These are phyloP conservation scores for Pseudocheirus occidentalis DNA, from an alignment of 2,797 vertebrate species.

Conservation along the genomic window DNA sequence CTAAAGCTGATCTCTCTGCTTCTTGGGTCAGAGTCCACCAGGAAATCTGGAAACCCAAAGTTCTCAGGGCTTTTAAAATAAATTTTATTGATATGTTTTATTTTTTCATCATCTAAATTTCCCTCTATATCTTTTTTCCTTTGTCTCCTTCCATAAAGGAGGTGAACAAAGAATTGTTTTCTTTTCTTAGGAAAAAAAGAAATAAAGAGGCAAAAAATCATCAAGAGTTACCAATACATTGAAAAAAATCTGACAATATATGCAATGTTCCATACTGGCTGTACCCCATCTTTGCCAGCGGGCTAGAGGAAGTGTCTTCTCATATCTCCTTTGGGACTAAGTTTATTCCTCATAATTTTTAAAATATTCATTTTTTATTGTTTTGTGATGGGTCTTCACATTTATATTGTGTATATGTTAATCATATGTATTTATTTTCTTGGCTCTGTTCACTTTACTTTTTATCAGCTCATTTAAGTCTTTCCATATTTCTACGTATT, in stretches of 20 bases:
- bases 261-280: neutral
- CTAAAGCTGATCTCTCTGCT: neutral
- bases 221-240: neutral
- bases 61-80: constrained; percentile 60
- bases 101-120: neutral
- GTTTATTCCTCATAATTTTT: neutral
- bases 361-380: neutral
- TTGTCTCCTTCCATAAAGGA: neutral
- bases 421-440: neutral
- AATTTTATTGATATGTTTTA: neutral
- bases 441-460: neutral
- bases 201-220: neutral
- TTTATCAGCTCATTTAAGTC: neutral
- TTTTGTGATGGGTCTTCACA: neutral
- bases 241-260: neutral
- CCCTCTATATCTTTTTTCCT: neutral
- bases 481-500: neutral
- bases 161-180: neutral
- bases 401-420: neutral
- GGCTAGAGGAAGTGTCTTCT: neutral
- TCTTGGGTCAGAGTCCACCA: constrained; percentile 1
- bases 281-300: neutral
- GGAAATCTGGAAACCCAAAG: constrained; percentile 21
- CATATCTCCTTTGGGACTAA: neutral
- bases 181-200: neutral